phyloP scores from a whole-genome alignment of 2,113 vertebrate genomes.

The Chaetodon trifascialis region DNA sequence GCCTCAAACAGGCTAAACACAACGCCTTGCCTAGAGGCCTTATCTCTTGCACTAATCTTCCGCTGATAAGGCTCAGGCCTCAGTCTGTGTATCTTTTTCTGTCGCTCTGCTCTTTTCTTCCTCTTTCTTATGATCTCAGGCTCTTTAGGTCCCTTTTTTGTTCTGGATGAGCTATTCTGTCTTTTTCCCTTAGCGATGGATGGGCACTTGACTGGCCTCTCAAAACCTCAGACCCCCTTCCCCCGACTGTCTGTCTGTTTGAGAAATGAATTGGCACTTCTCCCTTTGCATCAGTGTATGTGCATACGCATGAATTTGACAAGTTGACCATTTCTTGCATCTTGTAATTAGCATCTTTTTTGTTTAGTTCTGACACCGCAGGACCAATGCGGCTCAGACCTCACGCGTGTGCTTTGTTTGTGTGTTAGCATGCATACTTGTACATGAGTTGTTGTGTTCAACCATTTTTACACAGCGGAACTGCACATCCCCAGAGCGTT shows the following conservation, averaged over 20 bases:
- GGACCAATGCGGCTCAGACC: neutral
- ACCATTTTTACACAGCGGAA: constrained; percentile 53
- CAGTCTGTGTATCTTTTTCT: constrained; percentile 66
- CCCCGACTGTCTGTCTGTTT: constrained; percentile 20
- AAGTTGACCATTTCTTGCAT: neutral
- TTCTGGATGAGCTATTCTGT: constrained; percentile 54
- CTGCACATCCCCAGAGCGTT: constrained; percentile 73
- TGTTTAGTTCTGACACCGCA: neutral
- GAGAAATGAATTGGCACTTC: constrained; percentile 22
- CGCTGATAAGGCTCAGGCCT: constrained; percentile 75
- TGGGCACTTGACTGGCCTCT: constrained; percentile 48
- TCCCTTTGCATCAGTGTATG: neutral
- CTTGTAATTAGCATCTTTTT: constrained; percentile 15
- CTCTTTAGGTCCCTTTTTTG: constrained; percentile 58
- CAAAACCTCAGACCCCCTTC: constrained; percentile 42
- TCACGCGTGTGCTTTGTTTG: neutral
- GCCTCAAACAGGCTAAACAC: constrained; percentile 77
- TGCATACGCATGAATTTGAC: constrained; percentile 2
- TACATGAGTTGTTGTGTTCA: constrained; percentile 18
- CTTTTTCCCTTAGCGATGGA: constrained; percentile 26
- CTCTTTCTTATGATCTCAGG: constrained; percentile 62
- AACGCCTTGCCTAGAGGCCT: constrained; percentile 75
- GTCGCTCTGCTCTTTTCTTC: constrained; percentile 64
- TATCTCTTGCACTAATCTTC: constrained; percentile 77
- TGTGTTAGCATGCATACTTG: constrained; percentile 24